Evolutionary conservation across 2,113 vertebrate species (phyloP), one percentile per base, ranked within the genome.

Genomic region (Trinectes maculatus): DNA sequence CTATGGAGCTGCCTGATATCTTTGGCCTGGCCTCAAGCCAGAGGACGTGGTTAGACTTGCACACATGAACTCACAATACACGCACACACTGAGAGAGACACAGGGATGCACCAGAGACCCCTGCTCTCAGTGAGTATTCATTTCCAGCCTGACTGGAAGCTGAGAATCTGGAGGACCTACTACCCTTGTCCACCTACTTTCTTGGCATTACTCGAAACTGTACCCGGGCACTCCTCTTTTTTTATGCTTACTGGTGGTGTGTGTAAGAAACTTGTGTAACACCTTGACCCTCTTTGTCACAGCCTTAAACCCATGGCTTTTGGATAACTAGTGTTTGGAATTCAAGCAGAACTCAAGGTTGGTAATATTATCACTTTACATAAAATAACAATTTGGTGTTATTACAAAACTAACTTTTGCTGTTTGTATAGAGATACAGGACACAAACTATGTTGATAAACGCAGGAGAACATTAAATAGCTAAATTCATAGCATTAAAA

Each of bases 1-100:
- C 87, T 83, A 82, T 89, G 89, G 89, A 92, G 87, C 90, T 82
- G 88, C 37, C 67, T 89, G 91, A 94, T 95, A 93, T 95, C 92
- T 93, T 89, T 80, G 66, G 13, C 75, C 68, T 96, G 95, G 95
- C 91, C 24, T 61, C 3, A 25, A 83, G 93, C 94, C 93, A 95
- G 74, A 77, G 74, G 68, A 85, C 82, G 22, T 46, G 58, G 81
- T 73, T 76, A 56, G 77, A 81, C 56, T 54, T 19, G 44, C 73
- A 66, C 72, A 72, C 84, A 51, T 48, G 36, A 28, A 33, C 54
- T 58, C 25, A 70, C 21, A 49, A 39, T 47, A 25, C 55, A 36
- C 60, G 22, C 39, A 25, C 5, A 36, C 42, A 37, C 43, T 11
- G 39, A 51, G 57, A 76, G 54, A 83, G 69, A 58, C 39, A 43